phyloP scores from a whole-genome alignment of 2,888 invertebrate species.

The Liodrosophila aerea region DNA sequence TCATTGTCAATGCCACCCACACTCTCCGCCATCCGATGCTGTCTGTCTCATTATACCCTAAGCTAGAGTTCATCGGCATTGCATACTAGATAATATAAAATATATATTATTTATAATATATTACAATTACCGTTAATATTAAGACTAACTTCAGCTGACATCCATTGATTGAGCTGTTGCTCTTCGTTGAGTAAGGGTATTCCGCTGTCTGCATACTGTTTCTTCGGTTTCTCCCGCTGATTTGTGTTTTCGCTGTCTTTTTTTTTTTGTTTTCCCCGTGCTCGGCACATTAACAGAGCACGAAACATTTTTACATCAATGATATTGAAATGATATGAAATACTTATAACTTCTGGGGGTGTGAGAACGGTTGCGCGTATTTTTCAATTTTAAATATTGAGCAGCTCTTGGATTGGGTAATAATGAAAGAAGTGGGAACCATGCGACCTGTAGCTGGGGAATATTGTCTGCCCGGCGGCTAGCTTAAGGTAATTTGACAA shows the following conservation, averaged over 20 bases:
- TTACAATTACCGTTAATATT: too few species aligned
- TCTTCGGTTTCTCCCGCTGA: too few species aligned
- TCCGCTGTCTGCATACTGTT: too few species aligned
- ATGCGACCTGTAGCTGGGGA: constrained; percentile 11
- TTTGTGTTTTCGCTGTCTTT: constrained; percentile 60
- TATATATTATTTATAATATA: too few species aligned
- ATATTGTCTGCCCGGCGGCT: constrained; percentile 48
- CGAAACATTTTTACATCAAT: constrained; percentile 63
- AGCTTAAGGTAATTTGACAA: constrained; percentile 76
- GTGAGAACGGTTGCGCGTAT: constrained; percentile 37
- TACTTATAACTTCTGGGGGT: constrained; percentile 42
- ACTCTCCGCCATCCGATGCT: background rate
- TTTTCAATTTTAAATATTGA: constrained; percentile 69
- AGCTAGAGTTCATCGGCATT: too few species aligned
- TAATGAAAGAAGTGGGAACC: background rate
- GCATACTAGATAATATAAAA: too few species aligned
- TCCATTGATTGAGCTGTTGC: too few species aligned
- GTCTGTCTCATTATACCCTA: constrained; percentile 1
- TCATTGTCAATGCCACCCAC: constrained; percentile 9
- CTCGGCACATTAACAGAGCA: constrained; percentile 54
- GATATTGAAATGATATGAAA: constrained; percentile 75
- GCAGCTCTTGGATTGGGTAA: constrained; percentile 28
- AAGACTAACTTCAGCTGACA: too few species aligned
- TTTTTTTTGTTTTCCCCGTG: constrained; percentile 27
- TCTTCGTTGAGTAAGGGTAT: too few species aligned